Base-by-base conservation (phyloP, 2,113 vertebrate genomes). In the Prunella fulvescens region DNA sequence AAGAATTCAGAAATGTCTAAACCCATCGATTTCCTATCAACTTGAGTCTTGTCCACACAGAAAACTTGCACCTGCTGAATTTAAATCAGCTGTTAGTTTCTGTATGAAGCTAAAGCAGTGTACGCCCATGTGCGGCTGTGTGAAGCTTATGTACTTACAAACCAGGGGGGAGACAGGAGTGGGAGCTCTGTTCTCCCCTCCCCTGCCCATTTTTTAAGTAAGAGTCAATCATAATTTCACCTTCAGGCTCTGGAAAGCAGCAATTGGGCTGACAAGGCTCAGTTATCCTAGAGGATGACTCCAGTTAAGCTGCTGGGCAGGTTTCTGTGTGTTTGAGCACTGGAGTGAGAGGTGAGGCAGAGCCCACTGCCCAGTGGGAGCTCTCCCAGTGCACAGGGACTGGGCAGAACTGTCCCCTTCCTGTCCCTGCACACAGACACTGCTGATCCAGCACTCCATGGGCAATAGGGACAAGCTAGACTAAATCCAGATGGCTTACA, bases 1-100 rank as follows among this genome's bases (percentile, higher is more conserved):
- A 88, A 65, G 88, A 71, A 76, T 81, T 85, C 70, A 76, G 84
- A 91, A 85, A 81, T 76, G 53, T 44, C 73, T 72, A 48, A 85
- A 42, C 40, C 15, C 50, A 93, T 85, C 61, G 85, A 93, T 94
- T 94, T 95, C 56, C 82, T 80, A 77, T 62, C 61, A 53, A 7
- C 58, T 20, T 54, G 58, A 88, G 64, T 54, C 50, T 81, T 93
- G 76, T 77, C 79, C 76, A 90, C 37, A 57, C 51, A 62, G 62
- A 82, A 93, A 92, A 73, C 45, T 48, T 77, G 29, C 40, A 88
- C 57, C 50, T 90, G 45, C 47, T 90, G 92, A 94, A 94, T 96
- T 91, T 86, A 88, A 94, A 93, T 80, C 37, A 85, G 62, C 66
- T 67, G 39, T 82, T 90, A 88, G 87, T 77, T 50, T 58, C 56